Percentiles rank a stretch among this genome's conserved stretches.
Conservation (phyloP, 37 sponge, comb jelly and placozoan species). For the Cliona cf. orientalis region DNA sequence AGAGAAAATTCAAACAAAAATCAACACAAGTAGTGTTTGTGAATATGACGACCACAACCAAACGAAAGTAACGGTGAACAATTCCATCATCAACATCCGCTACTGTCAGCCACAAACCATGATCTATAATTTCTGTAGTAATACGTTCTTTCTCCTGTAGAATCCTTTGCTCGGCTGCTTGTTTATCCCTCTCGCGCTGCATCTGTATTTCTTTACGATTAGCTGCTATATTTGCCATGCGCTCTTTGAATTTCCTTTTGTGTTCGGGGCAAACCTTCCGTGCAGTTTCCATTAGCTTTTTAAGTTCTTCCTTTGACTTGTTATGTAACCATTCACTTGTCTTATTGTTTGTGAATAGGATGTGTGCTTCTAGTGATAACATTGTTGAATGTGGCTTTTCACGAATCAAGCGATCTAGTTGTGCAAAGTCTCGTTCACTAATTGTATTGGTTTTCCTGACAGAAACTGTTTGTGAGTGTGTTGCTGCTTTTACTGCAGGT, state of each 20-base stretch:
- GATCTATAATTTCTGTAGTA: slow-evolving; percentile 12
- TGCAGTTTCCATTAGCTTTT: background rate
- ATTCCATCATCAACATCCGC: slow-evolving; percentile 5
- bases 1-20: too few species aligned
- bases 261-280: background rate
- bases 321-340: slow-evolving; percentile 30
- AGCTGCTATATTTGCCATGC: background rate
- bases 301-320: slow-evolving; percentile 13
- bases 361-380: slow-evolving; percentile 7
- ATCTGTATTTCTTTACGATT: background rate
- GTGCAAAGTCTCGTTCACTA: slow-evolving; percentile 47
- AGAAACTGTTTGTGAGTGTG: slow-evolving; percentile 4
- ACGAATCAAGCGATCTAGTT: slow-evolving; percentile 20
- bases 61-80: too few species aligned
- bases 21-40: too few species aligned
- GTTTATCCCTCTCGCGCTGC: background rate
- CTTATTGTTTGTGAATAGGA: slow-evolving; percentile 42
- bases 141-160: slow-evolving; percentile 14
- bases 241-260: slow-evolving; percentile 10
- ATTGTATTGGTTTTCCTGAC: slow-evolving; percentile 36
- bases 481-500: background rate
- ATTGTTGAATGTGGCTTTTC: slow-evolving; percentile 37
- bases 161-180: background rate
- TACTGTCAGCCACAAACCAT: slow-evolving; percentile 17
- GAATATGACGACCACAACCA: too few species aligned